These are phyloP conservation scores for Itoplectis maculator DNA, from an alignment of 2,888 invertebrate species.

Conservation along the genomic window DNA sequence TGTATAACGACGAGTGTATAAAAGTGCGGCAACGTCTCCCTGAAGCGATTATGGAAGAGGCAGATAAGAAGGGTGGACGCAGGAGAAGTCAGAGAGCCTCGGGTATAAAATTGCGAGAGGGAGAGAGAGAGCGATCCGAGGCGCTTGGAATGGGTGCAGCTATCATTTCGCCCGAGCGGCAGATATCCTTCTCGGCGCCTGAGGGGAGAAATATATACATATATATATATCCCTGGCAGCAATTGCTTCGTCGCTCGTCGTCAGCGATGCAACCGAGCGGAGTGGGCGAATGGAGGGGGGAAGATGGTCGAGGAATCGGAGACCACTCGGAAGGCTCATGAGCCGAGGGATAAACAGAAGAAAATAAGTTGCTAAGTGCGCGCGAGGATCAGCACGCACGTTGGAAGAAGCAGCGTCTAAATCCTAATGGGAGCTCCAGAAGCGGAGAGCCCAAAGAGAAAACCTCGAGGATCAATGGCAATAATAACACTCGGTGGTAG, in stretches of 20 bases:
- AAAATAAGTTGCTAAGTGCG: slow-evolving; percentile 62
- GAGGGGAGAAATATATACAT: slow-evolving; percentile 1
- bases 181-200: slow-evolving; percentile 9
- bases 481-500: slow-evolving; percentile 45
- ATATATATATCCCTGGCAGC: slow-evolving; percentile 12
- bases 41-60: slow-evolving; percentile 66
- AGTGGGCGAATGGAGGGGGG: no score
- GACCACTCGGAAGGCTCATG: slow-evolving; percentile 46
- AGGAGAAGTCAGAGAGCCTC: slow-evolving; percentile 35
- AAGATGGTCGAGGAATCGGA: slow-evolving; percentile 59
- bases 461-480: slow-evolving; percentile 45
- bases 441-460: slow-evolving; percentile 14
- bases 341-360: slow-evolving; percentile 61
- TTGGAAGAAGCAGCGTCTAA: slow-evolving; percentile 21
- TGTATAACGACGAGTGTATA: slow-evolving; percentile 30
- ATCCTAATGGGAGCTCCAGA: slow-evolving; percentile 43
- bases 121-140: no score
- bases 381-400: slow-evolving; percentile 59
- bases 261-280: slow-evolving; percentile 41
- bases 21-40: slow-evolving; percentile 61
- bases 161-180: slow-evolving; percentile 55
- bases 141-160: slow-evolving; percentile 45
- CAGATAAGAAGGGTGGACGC: slow-evolving; percentile 64
- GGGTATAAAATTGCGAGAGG: slow-evolving; percentile 53
- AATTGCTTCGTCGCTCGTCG: slow-evolving; percentile 52